Evolutionary conservation across 2,888 invertebrate species (phyloP), one percentile per base, ranked within the genome.

Genomic region (Plemyria rubiginata): DNA sequence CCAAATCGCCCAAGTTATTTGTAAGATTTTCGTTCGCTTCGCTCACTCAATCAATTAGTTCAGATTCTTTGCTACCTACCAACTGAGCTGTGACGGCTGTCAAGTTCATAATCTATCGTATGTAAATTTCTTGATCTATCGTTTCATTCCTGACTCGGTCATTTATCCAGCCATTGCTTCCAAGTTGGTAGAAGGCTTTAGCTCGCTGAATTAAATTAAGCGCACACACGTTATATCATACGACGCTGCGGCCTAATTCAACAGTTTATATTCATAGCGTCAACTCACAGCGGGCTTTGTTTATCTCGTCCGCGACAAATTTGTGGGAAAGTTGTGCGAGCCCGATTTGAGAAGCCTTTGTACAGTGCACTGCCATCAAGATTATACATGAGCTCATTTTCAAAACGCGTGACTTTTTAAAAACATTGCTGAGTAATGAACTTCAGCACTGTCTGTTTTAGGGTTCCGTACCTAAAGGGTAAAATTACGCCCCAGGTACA

Each of bases 231-330:
- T 85, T 88, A 81, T 85, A 86, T 88, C 87, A 89, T 87, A 86
- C 60, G 56, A 68, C 74, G 73, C 71, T 75, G 70, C 77, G 72
- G 78, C 82, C 84, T 91, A 91, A 91, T 91, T 89, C 80, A 79
- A 86, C 88, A 86, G 90, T 91, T 91, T 89, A 89, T 90, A 91
- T 92, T 90, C 91, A 91, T 89, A 82, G 80, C 83, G 79, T 77
- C 77, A 71, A 79, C 79, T 79, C 72, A 72, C 60, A 49, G 73
- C 80, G 81, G 77, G 81, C 78, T 82, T 84, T 86, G 85, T 88
- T 89, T 88, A 89, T 89, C 85, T 85, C 84, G 78, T 75, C 75
- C 73, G 78, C 81, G 84, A 86, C 84, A 84, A 86, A 85, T 87
- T 87, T 84, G 82, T 77, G 76, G 76, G 82, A 86, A 86, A 87